Conservation (phyloP, 2,797 vertebrate genomes). For the Melanotaenia pygmaea region DNA sequence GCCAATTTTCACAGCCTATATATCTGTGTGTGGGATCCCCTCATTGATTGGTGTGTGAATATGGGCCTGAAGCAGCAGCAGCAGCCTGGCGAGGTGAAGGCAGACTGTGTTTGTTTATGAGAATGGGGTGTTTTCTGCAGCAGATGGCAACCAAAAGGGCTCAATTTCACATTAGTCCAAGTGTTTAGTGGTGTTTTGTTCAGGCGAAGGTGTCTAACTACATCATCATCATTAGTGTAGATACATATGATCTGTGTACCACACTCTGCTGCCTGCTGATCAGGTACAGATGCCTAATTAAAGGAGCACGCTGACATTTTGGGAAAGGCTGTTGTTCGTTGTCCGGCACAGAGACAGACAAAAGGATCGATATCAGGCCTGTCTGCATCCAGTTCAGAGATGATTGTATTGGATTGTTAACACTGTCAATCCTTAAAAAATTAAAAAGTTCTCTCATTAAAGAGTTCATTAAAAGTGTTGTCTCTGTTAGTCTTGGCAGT, state of each 20-base stretch:
- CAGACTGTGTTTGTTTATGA: conserved; percentile 70
- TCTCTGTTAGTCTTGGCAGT: conserved; percentile 18
- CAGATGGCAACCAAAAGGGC: conserved; percentile 54
- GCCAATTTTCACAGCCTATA: conserved; percentile 70
- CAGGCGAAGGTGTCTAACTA: conserved; percentile 19
- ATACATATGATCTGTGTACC: conserved; percentile 4
- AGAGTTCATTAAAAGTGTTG: conserved; percentile 16
- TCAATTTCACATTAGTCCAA: conserved; percentile 45
- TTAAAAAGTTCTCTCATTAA: conserved; percentile 16
- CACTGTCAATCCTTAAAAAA: conserved; percentile 14
- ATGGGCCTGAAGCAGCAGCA: conserved; percentile 42
- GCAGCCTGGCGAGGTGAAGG: conserved; percentile 19
- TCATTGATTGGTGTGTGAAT: conserved; percentile 77
- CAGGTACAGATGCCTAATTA: conserved; percentile 39
- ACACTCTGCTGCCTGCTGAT: not conserved
- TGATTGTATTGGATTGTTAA: conserved; percentile 20
- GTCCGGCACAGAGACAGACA: conserved; percentile 19
- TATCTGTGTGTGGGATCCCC: conserved; percentile 64
- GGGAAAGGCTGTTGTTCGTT: conserved; percentile 20
- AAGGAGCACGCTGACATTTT: conserved; percentile 44
- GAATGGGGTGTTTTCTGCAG: conserved; percentile 60
- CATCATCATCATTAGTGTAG: conserved; percentile 29
- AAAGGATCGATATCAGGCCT: conserved; percentile 38
- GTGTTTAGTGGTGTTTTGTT: conserved; percentile 21
- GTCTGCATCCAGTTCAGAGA: conserved; percentile 13